Conservation (phyloP, 2,888 invertebrate species). For the Timandra comae region DNA sequence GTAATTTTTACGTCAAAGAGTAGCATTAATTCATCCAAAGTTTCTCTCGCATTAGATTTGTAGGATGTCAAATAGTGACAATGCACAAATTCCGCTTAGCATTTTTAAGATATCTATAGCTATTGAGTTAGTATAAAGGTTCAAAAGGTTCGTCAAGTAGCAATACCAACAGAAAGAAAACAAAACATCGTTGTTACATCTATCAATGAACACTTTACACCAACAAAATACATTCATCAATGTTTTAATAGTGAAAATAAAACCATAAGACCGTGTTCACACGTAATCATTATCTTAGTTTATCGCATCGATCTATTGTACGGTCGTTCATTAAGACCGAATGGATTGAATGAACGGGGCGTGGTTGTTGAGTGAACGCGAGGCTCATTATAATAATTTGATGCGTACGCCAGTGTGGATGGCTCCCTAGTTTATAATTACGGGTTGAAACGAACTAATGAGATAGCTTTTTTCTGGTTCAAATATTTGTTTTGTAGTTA, state of each 20-base stretch:
- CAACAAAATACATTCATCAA: constrained; percentile 5
- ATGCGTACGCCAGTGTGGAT: constrained; percentile 3
- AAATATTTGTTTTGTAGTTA: too few relatives aligned
- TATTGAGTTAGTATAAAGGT: too few relatives aligned
- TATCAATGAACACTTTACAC: constrained; percentile 1
- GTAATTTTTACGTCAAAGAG: too few relatives aligned
- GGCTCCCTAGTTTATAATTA: constrained; percentile 7
- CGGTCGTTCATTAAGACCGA: constrained; percentile 30
- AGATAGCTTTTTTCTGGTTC: too few relatives aligned
- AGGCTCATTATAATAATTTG: constrained; percentile 38
- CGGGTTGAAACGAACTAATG: not conserved
- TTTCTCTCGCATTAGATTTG: too few relatives aligned
- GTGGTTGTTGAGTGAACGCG: constrained; percentile 6
- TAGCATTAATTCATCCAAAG: too few relatives aligned
- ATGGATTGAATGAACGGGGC: constrained; percentile 23
- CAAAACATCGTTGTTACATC: too few relatives aligned
- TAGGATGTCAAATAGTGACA: too few relatives aligned
- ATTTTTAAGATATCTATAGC: too few relatives aligned
- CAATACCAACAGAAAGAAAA: too few relatives aligned
- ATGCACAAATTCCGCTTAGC: too few relatives aligned
- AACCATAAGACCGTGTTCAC: not conserved
- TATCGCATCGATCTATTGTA: constrained; percentile 27
- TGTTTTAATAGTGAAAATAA: constrained; percentile 16
- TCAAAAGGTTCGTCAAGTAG: too few relatives aligned
- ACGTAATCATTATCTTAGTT: not conserved